These are phyloP conservation scores for Drosophila anomelani DNA, from an alignment of 2,888 invertebrate species.

Conservation along the genomic window DNA sequence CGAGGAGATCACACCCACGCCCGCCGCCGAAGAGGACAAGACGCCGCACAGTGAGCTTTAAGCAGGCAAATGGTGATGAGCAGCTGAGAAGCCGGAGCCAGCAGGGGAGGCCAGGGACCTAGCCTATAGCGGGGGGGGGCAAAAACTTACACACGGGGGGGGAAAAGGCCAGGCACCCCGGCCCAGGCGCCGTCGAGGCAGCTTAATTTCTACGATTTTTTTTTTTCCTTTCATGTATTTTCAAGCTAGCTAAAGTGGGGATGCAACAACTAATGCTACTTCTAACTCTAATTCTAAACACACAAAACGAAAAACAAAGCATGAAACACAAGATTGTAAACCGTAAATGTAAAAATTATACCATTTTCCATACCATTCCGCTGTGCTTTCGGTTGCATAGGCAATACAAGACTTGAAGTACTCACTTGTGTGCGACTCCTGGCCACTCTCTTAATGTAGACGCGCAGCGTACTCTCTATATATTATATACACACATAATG, in stretches of 20 bases:
- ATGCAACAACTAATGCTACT: slow-evolving; percentile 62
- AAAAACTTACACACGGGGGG: not conserved
- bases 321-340: slow-evolving; percentile 29
- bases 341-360: slow-evolving; percentile 32
- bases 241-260: slow-evolving; percentile 71
- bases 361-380: slow-evolving; percentile 44
- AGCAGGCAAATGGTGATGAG: slow-evolving; percentile 29
- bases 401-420: slow-evolving; percentile 40
- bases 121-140: not conserved
- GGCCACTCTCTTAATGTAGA: slow-evolving; percentile 8
- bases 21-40: slow-evolving; percentile 56
- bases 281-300: slow-evolving; percentile 41
- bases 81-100: slow-evolving; percentile 9
- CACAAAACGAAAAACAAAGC: not conserved
- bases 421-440: slow-evolving; percentile 16
- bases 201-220: slow-evolving; percentile 35
- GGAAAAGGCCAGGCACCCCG: slow-evolving; percentile 18
- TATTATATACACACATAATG: not conserved
- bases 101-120: slow-evolving; percentile 5
- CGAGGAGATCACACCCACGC: slow-evolving; percentile 53
- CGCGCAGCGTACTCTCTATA: slow-evolving; percentile 10
- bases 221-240: slow-evolving; percentile 45
- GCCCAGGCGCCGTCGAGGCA: not conserved
- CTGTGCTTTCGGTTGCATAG: slow-evolving; percentile 30
- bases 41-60: slow-evolving; percentile 82